Base-by-base conservation (phyloP, 1,140 invertebrate species). In the Steinernema khuongi region DNA sequence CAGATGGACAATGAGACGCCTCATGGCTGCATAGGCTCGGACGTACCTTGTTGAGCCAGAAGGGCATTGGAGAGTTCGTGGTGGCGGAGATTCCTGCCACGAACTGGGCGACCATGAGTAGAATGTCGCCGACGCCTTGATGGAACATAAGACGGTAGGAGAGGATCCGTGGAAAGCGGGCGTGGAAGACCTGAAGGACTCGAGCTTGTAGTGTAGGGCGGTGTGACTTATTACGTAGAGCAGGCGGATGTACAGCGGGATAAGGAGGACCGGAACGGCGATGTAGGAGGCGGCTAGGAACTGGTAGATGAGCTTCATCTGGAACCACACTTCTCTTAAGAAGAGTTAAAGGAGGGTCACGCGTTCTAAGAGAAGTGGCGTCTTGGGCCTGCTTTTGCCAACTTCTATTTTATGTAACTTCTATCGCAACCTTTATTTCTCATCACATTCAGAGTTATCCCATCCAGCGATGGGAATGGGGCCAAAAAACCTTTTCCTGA, bases 121-220 rank as follows among this genome's bases (percentile, higher is more conserved):
- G 11, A 4, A 60, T 60, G 50, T 60, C 50, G 50, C 50, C 50
- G 50, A 60, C 22, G 7, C 50, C 50, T 22, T 60, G 50, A 60
- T 60, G 50, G 50, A 60, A 60, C 50, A 60, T 60, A 2, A 60
- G 50, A 7, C 50, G 50, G 26, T 60, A 60, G 19, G 50, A 60
- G 50, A 60, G 50, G 19, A 14, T 11, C 22, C 26, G 50, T 4
- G 50, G 4, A 22, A 60, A 60, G 4, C 26, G 14, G 50, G 19
- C 4, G 50, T 60, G 50, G 50, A 60, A 60, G 50, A 60, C 26
- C 50, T 60, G 50, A 26, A 60, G n/a, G 7, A n/a, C 36, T n/a
- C 7, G 36, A 11, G 7, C 7, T 7, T 41, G 36, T 7, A 60
- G 50, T 7, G 7, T n/a, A 7, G 11, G 26, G 26, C 14, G 26